Evolutionary conservation across 2,113 vertebrate species (phyloP).

Genomic region (Grammomys surdaster): DNA sequence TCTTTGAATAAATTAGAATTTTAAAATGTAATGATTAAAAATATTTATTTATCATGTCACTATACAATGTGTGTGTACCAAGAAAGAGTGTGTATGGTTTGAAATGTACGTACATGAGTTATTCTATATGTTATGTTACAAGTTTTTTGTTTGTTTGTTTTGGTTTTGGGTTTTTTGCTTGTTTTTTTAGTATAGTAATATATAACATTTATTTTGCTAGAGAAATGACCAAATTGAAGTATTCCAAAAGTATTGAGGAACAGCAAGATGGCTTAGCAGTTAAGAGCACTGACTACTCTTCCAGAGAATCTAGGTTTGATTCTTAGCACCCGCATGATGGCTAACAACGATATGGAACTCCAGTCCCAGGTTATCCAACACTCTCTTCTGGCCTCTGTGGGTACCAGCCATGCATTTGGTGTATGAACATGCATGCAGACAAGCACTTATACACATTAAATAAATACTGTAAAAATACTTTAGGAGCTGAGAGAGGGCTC

Average conservation of each 20-base stretch:
- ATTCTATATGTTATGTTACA: background rate
- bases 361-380: background rate
- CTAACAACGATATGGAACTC: background rate
- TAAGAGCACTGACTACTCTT: background rate
- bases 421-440: background rate
- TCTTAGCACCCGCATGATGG: background rate
- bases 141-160: background rate
- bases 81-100: background rate
- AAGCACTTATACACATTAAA: background rate
- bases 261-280: background rate
- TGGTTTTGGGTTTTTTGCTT: background rate
- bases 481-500: background rate
- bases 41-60: background rate
- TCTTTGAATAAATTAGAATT: slow-evolving; percentile 10
- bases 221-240: slow-evolving; percentile 31
- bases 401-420: background rate
- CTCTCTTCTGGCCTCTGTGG: background rate
- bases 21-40: slow-evolving; percentile 1
- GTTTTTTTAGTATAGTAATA: background rate
- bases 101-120: background rate
- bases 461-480: background rate
- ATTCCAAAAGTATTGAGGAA: background rate
- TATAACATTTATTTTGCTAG: slow-evolving; percentile 38
- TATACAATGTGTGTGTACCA: background rate
- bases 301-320: background rate